phyloP scores from a whole-genome alignment of 2,797 vertebrate species.

The Scolopax bukidnonensis region DNA sequence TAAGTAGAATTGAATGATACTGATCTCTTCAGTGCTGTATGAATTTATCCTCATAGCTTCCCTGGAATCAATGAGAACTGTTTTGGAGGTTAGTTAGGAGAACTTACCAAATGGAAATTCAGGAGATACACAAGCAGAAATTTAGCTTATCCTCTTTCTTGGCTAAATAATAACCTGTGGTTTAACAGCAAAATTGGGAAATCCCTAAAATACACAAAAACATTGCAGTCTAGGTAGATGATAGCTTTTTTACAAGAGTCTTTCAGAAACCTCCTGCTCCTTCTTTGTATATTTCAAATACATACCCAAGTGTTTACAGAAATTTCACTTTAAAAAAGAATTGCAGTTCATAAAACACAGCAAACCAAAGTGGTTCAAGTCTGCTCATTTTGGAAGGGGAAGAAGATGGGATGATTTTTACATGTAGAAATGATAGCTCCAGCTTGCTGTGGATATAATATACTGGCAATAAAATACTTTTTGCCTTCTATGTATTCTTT shows the following conservation, averaged over 20 bases:
- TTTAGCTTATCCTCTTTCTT: not conserved
- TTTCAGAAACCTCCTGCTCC: not conserved
- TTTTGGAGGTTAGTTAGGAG: not conserved
- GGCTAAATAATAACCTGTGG: not conserved
- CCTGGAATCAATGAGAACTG: not conserved
- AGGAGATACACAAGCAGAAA: not conserved
- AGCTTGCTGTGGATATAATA: not conserved
- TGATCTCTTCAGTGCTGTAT: not conserved
- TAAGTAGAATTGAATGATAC: not conserved
- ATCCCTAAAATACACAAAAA: not conserved
- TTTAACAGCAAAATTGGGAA: not conserved
- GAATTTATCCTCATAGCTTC: not conserved
- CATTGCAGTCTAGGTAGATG: not conserved
- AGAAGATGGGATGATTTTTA: not conserved
- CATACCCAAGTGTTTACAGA: not conserved
- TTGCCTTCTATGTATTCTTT: not conserved
- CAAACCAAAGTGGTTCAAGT: not conserved
- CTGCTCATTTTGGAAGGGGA: not conserved
- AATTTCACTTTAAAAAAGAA: not conserved
- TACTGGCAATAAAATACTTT: not conserved
- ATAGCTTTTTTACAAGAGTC: not conserved
- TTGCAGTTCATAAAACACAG: not conserved
- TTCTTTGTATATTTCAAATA: not conserved
- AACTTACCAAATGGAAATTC: not conserved
- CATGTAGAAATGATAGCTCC: not conserved